Conservation (phyloP, 2,797 vertebrate species). For the Valencia hispanica region DNA sequence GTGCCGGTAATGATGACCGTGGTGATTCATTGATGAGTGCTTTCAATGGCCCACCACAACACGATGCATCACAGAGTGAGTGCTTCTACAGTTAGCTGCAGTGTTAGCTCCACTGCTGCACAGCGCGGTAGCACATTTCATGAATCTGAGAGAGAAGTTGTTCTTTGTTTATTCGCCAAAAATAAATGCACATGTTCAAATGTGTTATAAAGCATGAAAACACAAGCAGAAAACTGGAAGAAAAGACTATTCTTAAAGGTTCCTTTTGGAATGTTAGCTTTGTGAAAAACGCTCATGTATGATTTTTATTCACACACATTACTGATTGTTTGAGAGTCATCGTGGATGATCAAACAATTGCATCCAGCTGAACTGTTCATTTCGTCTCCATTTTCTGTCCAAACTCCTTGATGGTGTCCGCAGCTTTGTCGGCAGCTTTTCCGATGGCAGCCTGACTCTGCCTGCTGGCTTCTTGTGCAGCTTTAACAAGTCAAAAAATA, state of each 20-base stretch:
- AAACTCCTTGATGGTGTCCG: constrained; percentile 74
- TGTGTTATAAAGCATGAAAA: constrained; percentile 30
- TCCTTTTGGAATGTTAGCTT: constrained; percentile 60
- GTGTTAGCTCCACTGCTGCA: constrained; percentile 17
- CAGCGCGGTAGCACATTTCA: constrained; percentile 28
- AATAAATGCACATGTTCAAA: constrained; percentile 55
- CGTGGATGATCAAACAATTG: constrained; percentile 15
- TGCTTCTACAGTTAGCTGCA: constrained; percentile 13
- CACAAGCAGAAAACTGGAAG: constrained; percentile 32
- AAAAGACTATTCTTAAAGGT: constrained; percentile 39
- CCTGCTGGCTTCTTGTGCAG: constrained; percentile 74
- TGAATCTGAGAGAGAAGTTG: constrained; percentile 29
- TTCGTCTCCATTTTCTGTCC: constrained; percentile 75
- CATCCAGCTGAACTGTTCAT: constrained; percentile 21
- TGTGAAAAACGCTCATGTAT: constrained; percentile 10
- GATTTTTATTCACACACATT: constrained; percentile 13
- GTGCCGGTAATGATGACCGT: constrained; percentile 48
- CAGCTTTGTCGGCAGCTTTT: constrained; percentile 70
- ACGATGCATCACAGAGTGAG: constrained; percentile 21
- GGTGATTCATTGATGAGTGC: constrained; percentile 47
- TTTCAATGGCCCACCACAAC: constrained; percentile 17
- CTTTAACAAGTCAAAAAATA: constrained; percentile 43
- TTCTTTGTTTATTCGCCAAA: constrained; percentile 61
- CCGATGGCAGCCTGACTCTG: constrained; percentile 73
- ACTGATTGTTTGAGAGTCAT: constrained; percentile 20